Percentiles rank a stretch among this genome's conserved stretches.
Conservation (phyloP, 1,140 invertebrate genomes). For the Pseudomyrmex pallidus region DNA sequence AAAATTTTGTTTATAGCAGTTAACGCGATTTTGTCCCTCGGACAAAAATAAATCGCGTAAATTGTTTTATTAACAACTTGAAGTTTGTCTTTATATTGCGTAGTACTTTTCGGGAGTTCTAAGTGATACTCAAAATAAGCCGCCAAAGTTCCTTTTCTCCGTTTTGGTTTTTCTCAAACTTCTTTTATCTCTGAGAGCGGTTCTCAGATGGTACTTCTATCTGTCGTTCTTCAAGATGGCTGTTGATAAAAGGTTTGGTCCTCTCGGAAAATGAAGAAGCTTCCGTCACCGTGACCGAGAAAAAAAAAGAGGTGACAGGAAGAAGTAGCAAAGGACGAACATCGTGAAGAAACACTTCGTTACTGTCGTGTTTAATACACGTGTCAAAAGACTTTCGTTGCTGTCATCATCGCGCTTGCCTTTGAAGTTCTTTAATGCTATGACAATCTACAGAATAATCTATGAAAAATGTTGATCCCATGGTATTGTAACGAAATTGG, state of each 20-base stretch:
- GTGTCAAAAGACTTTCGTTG: slow-evolving; percentile 75
- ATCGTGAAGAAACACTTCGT: slow-evolving; percentile 76
- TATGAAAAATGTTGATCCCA: slow-evolving; percentile 70
- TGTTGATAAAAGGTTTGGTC: slow-evolving; percentile 38
- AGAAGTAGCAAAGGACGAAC: slow-evolving; percentile 61
- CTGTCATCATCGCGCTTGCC: slow-evolving; percentile 44
- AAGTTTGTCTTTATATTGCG: neutral
- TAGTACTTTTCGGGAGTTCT: neutral
- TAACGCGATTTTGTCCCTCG: too few relatives aligned
- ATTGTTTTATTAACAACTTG: neutral
- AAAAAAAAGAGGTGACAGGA: slow-evolving; percentile 56
- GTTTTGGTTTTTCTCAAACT: slow-evolving; percentile 13
- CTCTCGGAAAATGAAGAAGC: slow-evolving; percentile 42
- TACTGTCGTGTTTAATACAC: slow-evolving; percentile 76
- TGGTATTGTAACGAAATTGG: neutral
- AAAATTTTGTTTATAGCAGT: neutral
- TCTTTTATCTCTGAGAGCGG: slow-evolving; percentile 48
- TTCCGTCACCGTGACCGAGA: slow-evolving; percentile 57
- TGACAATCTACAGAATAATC: slow-evolving; percentile 69
- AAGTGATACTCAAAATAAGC: slow-evolving; percentile 31
- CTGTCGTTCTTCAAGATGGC: slow-evolving; percentile 10
- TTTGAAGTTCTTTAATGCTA: slow-evolving; percentile 72
- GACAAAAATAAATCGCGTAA: neutral
- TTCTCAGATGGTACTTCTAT: slow-evolving; percentile 55
- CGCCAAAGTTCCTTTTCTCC: slow-evolving; percentile 33